Conservation (phyloP, 1,140 invertebrate genomes). For the Lasaia peninsularis region DNA sequence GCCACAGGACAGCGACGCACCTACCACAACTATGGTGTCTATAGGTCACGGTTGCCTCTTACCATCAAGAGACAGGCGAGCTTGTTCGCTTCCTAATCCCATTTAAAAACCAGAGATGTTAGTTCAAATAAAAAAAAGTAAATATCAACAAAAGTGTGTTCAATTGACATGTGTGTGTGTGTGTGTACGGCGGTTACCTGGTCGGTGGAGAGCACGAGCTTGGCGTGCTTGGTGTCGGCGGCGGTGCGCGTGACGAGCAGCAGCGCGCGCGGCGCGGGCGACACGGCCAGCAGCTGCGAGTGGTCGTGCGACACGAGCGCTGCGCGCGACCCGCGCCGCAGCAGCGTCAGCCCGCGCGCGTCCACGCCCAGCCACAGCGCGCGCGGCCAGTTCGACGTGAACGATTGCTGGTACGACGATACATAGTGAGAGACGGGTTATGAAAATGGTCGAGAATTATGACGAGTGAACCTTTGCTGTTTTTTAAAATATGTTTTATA, state of each 20-base stretch:
- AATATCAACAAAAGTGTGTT: too few relatives aligned
- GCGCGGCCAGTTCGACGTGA: conserved; percentile 96
- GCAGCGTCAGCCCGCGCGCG: conserved; percentile 93
- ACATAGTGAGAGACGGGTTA: too few relatives aligned
- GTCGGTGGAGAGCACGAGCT: conserved; percentile 92
- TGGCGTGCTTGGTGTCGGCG: conserved; percentile 90
- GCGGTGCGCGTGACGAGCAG: conserved; percentile 93
- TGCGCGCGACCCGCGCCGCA: conserved; percentile 92
- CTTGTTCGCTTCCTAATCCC: too few relatives aligned
- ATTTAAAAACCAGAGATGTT: too few relatives aligned
- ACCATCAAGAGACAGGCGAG: too few relatives aligned
- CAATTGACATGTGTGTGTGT: neutral
- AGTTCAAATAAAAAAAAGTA: too few relatives aligned
- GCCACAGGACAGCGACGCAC: too few relatives aligned
- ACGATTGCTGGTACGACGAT: conserved; percentile 97
- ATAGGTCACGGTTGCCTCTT: too few relatives aligned
- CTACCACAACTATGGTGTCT: too few relatives aligned
- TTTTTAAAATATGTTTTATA: too few relatives aligned
- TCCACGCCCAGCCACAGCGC: conserved; percentile 94
- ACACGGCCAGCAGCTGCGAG: conserved; percentile 90
- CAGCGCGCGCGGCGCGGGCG: conserved; percentile 90
- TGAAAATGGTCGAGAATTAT: too few relatives aligned
- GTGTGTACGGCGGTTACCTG: conserved; percentile 78
- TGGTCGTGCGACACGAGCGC: conserved; percentile 94
- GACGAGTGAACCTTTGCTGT: too few relatives aligned